phyloP scores from a whole-genome alignment of 2,797 vertebrate species.

The Oreortyx pictus region DNA sequence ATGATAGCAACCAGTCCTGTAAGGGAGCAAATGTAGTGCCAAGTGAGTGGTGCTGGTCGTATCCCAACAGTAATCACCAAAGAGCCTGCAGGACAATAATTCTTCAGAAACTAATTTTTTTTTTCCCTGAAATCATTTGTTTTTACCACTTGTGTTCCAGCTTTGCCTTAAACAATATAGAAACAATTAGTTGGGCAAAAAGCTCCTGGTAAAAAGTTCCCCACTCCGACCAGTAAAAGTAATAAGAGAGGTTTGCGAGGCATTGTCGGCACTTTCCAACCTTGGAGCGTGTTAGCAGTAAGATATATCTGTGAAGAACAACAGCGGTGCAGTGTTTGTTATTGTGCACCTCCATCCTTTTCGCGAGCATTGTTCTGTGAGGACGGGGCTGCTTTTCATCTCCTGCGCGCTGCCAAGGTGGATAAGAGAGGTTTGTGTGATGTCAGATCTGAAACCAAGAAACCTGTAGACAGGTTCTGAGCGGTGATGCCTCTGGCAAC shows the following conservation, averaged over 20 bases:
- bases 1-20: not conserved
- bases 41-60: not conserved
- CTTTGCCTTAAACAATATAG: not conserved
- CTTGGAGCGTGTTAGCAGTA: not conserved
- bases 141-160: not conserved
- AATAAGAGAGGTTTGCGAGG: not conserved
- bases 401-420: slow-evolving; percentile 67
- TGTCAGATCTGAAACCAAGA: slow-evolving; percentile 75
- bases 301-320: slow-evolving; percentile 6
- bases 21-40: not conserved
- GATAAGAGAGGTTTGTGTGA: slow-evolving; percentile 57
- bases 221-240: not conserved
- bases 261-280: slow-evolving; percentile 2
- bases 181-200: not conserved
- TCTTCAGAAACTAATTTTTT: not conserved
- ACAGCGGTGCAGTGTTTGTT: slow-evolving; percentile 63
- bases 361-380: slow-evolving; percentile 54
- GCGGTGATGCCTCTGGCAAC: slow-evolving; percentile 74
- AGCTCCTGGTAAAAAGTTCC: not conserved
- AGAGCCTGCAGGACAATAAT: not conserved
- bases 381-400: slow-evolving; percentile 51
- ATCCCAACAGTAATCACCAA: not conserved
- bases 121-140: not conserved
- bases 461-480: slow-evolving; percentile 79
- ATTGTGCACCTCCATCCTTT: slow-evolving; percentile 54